phyloP scores from a whole-genome alignment of 1,140 invertebrate genomes.

The Penaeus indicus region DNA sequence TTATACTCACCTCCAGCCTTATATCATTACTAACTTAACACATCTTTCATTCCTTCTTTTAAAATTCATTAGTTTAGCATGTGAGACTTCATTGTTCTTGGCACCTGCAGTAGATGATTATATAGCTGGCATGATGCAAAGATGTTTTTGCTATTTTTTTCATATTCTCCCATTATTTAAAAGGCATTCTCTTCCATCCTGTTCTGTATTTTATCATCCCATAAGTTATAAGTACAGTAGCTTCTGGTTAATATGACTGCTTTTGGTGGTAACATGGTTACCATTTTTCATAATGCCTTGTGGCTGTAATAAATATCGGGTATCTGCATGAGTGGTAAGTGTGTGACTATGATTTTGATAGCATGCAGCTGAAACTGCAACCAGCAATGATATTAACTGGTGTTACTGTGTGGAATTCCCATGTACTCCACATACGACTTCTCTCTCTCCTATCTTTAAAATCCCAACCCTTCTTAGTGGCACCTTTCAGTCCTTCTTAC shows the following conservation, averaged over 20 bases:
- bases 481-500: slow-evolving; percentile 1
- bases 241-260: slow-evolving; percentile 45
- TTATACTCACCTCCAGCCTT: no score
- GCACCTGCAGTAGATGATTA: no score
- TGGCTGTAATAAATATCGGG: slow-evolving; percentile 41
- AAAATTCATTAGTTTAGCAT: no score
- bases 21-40: no score
- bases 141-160: no score
- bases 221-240: slow-evolving; percentile 44
- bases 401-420: slow-evolving; percentile 44
- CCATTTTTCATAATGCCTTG: slow-evolving; percentile 31
- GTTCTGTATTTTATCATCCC: slow-evolving; percentile 35
- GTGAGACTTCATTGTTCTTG: no score
- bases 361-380: slow-evolving; percentile 35
- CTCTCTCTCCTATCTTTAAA: slow-evolving; percentile 18
- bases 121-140: no score
- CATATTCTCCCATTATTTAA: no score
- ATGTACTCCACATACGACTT: neutral
- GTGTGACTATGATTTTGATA: slow-evolving; percentile 34
- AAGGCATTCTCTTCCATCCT: slow-evolving; percentile 16
- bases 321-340: slow-evolving; percentile 41
- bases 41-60: no score
- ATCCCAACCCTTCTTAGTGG: slow-evolving; percentile 1
- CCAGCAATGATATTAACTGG: slow-evolving; percentile 54
- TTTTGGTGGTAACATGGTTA: slow-evolving; percentile 30